Percentiles rank a stretch among this genome's conserved stretches.
Evolutionary conservation across 2,113 vertebrate species (phyloP).

Genomic region (Catharus bicknelli): DNA sequence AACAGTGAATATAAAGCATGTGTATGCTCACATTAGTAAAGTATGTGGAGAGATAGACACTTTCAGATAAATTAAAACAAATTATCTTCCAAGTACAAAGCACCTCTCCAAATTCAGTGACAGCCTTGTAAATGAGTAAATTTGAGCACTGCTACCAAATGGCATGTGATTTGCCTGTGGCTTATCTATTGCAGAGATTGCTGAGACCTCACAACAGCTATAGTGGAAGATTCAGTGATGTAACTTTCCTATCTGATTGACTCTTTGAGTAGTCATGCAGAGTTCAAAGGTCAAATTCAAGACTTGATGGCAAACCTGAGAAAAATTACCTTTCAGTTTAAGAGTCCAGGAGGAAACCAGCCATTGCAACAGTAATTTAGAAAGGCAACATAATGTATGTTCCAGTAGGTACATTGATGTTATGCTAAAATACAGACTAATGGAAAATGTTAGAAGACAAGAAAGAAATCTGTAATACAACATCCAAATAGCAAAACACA

Average conservation of each 20-base stretch:
- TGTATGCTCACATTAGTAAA: not conserved
- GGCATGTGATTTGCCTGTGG: not conserved
- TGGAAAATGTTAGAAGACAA: not conserved
- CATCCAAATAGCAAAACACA: not conserved
- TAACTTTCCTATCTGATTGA: not conserved
- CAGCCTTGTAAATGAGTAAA: not conserved
- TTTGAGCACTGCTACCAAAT: not conserved
- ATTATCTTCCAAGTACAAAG: not conserved
- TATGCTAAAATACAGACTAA: not conserved
- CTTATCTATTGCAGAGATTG: not conserved
- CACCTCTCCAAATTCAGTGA: not conserved
- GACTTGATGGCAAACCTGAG: constrained; percentile 9
- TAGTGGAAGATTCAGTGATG: not conserved
- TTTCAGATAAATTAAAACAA: not conserved
- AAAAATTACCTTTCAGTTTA: constrained; percentile 14
- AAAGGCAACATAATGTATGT: not conserved
- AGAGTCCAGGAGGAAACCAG: not conserved
- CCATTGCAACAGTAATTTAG: not conserved
- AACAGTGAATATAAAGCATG: not conserved
- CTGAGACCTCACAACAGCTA: not conserved
- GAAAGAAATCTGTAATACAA: not conserved
- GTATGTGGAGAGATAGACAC: not conserved
- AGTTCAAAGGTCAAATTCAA: constrained; percentile 38
- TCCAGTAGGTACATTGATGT: not conserved
- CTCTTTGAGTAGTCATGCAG: not conserved